Percentiles rank a stretch among this genome's conserved stretches.
Evolutionary conservation across 2,888 invertebrate genomes (phyloP).

Genomic region (Apantesis nais): DNA sequence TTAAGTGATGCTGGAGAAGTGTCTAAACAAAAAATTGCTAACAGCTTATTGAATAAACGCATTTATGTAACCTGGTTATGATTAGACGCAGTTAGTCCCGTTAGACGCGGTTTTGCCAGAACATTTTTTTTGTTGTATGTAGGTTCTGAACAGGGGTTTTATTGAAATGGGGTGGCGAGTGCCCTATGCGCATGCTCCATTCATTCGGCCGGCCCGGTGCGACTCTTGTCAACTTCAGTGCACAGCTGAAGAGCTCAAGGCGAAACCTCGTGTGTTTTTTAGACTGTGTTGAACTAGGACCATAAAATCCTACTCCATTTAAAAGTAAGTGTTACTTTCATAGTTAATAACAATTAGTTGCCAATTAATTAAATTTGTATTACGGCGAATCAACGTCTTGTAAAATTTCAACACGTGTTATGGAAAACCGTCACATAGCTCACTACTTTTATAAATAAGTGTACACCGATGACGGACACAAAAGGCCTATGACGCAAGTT

Average conservation of each 20-base stretch:
- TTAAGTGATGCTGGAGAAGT: not conserved
- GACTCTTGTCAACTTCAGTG: slow-evolving; percentile 75
- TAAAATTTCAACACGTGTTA: slow-evolving; percentile 48
- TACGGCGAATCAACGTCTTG: slow-evolving; percentile 20
- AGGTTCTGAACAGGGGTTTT: slow-evolving; percentile 62
- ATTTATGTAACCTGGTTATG: slow-evolving; percentile 26
- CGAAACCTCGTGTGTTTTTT: slow-evolving; percentile 54
- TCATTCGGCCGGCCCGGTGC: slow-evolving; percentile 61
- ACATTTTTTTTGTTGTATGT: slow-evolving; percentile 56
- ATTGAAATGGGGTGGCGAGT: slow-evolving; percentile 65
- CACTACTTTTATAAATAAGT: slow-evolving; percentile 40
- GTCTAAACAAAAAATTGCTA: not conserved
- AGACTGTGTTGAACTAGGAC: slow-evolving; percentile 63
- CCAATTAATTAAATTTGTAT: not conserved
- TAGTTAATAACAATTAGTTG: not conserved
- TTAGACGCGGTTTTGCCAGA: slow-evolving; percentile 49
- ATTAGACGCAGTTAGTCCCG: slow-evolving; percentile 5
- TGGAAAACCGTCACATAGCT: slow-evolving; percentile 35
- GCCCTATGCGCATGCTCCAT: slow-evolving; percentile 79
- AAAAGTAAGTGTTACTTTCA: slow-evolving; percentile 69
- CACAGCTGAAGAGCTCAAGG: slow-evolving; percentile 69
- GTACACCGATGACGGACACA: slow-evolving; percentile 33
- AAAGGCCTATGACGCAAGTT: slow-evolving; percentile 27
- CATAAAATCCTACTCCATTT: slow-evolving; percentile 75
- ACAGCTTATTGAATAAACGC: not conserved